Conservation (phyloP, 2,797 vertebrate genomes). For the Coracias cyanogaster region DNA sequence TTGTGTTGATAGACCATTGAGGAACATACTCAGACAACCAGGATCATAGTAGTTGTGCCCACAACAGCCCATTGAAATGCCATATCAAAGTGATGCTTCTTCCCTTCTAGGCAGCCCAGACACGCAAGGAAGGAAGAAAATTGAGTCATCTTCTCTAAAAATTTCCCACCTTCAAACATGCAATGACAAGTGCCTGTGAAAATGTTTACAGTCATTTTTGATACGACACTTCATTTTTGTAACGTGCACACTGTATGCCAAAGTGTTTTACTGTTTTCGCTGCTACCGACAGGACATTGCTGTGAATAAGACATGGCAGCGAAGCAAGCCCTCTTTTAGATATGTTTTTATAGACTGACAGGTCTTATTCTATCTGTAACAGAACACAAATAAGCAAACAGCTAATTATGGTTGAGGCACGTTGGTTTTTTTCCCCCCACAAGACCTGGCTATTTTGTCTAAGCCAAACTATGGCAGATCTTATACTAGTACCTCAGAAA, state of each 20-base stretch:
- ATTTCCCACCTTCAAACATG: slow-evolving; percentile 35
- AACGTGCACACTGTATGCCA: not conserved
- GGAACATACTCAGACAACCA: not conserved
- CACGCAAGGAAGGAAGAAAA: not conserved
- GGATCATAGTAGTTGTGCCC: not conserved
- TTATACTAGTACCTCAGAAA: not conserved
- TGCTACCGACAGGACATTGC: slow-evolving; percentile 19
- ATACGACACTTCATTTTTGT: slow-evolving; percentile 25
- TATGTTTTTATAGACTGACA: not conserved
- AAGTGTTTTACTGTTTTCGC: slow-evolving; percentile 41
- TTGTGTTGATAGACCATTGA: not conserved
- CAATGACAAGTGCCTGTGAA: slow-evolving; percentile 54
- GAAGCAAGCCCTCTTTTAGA: slow-evolving; percentile 22
- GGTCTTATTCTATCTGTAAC: slow-evolving; percentile 28
- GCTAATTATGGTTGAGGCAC: not conserved
- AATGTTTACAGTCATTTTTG: slow-evolving; percentile 58
- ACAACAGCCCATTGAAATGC: not conserved
- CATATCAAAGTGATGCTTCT: not conserved
- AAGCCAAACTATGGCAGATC: not conserved
- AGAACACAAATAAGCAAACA: slow-evolving; percentile 5
- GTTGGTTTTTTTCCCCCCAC: not conserved
- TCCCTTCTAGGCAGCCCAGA: not conserved
- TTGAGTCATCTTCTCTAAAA: slow-evolving; percentile 9
- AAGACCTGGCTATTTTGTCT: not conserved
- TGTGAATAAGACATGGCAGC: slow-evolving; percentile 3